These are phyloP conservation scores for Triplophysa dalaica DNA, from an alignment of 2,113 vertebrate genomes.

Conservation along the genomic window DNA sequence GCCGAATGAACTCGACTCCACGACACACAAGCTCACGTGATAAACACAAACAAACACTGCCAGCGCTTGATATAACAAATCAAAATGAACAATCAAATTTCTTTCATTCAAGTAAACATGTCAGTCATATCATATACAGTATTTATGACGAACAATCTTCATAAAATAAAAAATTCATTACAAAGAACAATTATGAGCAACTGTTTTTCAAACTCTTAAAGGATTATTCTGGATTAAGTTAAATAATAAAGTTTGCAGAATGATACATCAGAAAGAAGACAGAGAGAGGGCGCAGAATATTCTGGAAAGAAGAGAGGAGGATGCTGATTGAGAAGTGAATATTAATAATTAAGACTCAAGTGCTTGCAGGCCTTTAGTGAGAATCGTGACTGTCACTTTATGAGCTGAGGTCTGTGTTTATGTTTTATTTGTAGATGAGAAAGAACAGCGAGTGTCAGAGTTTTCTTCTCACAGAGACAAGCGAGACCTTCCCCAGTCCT, in stretches of 20 bases:
- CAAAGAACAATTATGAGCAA: too few species aligned
- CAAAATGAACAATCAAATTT: too few species aligned
- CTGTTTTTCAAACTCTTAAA: too few species aligned
- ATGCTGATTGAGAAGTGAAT: slow-evolving; percentile 63
- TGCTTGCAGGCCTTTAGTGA: slow-evolving; percentile 64
- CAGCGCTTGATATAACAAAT: background rate
- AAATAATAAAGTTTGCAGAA: too few species aligned
- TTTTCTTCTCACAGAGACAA: background rate
- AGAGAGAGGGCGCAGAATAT: slow-evolving; percentile 1
- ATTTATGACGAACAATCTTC: too few species aligned
- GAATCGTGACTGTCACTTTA: slow-evolving; percentile 54
- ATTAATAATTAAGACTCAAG: slow-evolving; percentile 66
- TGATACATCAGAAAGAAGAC: background rate
- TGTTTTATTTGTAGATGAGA: slow-evolving; percentile 44
- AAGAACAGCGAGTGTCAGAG: slow-evolving; percentile 26
- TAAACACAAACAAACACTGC: background rate
- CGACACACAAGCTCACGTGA: background rate
- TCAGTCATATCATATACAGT: too few species aligned
- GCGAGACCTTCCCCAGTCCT: too few species aligned
- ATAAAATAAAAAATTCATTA: too few species aligned
- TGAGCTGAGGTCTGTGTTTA: slow-evolving; percentile 37
- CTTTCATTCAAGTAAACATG: too few species aligned
- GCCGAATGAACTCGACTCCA: too few species aligned
- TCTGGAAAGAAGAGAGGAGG: slow-evolving; percentile 46
- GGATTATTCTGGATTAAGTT: too few species aligned